Base-by-base conservation (phyloP, 2,797 vertebrate species). In the Brachyrhaphis roseni region DNA sequence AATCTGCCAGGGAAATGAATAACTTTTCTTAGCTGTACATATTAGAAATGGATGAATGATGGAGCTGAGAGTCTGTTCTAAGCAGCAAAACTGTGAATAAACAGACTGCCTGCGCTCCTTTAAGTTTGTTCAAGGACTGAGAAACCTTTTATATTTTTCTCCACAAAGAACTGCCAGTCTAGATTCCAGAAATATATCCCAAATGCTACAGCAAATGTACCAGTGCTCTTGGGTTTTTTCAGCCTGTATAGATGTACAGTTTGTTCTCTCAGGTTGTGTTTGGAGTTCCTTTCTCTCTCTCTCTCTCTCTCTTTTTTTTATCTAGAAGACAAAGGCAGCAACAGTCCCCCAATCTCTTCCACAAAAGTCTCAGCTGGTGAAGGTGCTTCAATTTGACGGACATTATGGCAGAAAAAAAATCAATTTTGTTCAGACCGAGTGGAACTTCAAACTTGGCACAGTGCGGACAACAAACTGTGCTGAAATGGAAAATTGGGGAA, bases 291-390 rank as follows among this genome's bases (percentile, higher is more conserved):
- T 75, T 78, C 43, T 59, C 11, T 18, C 31, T 31, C 8, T 53
- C 4, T 16, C 0, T 51, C 2, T 51, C 23, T 51, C n/a, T 55
- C 1, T 28, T 8, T 34, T 1, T 34, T 64, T 20, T 39, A 3
- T 66, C 16, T 41, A 76, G 75, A n/a, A 53, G 85, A 88, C 31
- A 26, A 78, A 81, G 79, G 75, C 55, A 43, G 53, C 78, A 76
- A 73, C 78, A 79, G 86, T 84, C 39, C 83, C 86, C 81, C 77
- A 80, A 31, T 68, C 46, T 82, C 75, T 81, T 82, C 45, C 45
- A 36, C 72, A 79, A 81, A 87, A 87, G 88, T 78, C 87, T 89
- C 91, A 92, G 87, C 90, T 92, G 91, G 71, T 62, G 85, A 87
- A 90, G 74, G 74, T 89, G 84, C 88, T 90, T 91, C 84, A 90